These are phyloP conservation scores for Ariolimax columbianus DNA, from an alignment of 2,888 invertebrate species.

Conservation along the genomic window DNA sequence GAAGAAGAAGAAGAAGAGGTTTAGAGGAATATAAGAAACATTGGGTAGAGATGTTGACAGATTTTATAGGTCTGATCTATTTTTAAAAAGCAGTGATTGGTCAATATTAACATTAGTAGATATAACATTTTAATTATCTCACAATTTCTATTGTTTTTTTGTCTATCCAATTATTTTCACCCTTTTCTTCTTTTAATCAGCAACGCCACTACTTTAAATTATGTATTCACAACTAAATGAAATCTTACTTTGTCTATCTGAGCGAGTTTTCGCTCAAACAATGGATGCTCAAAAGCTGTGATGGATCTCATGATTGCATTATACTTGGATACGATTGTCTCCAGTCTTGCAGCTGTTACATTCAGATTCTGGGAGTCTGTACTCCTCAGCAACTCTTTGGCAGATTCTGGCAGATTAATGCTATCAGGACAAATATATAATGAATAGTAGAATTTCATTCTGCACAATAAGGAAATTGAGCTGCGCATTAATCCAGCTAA, in stretches of 20 bases:
- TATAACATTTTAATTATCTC: too few relatives aligned
- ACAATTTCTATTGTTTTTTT: too few relatives aligned
- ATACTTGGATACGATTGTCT: conserved; percentile 78
- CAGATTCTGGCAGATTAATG: conserved; percentile 69
- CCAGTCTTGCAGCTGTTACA: conserved; percentile 75
- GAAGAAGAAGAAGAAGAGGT: too few relatives aligned
- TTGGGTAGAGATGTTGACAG: too few relatives aligned
- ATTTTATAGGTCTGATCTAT: too few relatives aligned
- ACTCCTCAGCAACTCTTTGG: conserved; percentile 74
- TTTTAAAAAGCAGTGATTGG: too few relatives aligned
- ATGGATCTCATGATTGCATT: conserved; percentile 77
- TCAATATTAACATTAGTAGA: too few relatives aligned
- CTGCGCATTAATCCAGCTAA: too few relatives aligned
- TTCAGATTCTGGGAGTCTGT: conserved; percentile 73
- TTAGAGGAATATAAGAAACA: too few relatives aligned
- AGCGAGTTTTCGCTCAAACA: conserved; percentile 76
- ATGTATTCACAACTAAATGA: background rate
- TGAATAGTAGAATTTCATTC: too few relatives aligned
- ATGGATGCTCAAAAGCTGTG: conserved; percentile 75
- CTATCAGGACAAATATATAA: conserved; percentile 37
- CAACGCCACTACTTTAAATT: background rate
- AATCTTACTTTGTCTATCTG: conserved; percentile 76
- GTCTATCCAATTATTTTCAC: too few relatives aligned
- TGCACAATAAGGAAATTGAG: too few relatives aligned
- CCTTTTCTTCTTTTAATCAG: background rate